Percentiles rank a stretch among this genome's conserved stretches.
Evolutionary conservation across 2,113 vertebrate species (phyloP).

Genomic region (Zosterops borbonicus): DNA sequence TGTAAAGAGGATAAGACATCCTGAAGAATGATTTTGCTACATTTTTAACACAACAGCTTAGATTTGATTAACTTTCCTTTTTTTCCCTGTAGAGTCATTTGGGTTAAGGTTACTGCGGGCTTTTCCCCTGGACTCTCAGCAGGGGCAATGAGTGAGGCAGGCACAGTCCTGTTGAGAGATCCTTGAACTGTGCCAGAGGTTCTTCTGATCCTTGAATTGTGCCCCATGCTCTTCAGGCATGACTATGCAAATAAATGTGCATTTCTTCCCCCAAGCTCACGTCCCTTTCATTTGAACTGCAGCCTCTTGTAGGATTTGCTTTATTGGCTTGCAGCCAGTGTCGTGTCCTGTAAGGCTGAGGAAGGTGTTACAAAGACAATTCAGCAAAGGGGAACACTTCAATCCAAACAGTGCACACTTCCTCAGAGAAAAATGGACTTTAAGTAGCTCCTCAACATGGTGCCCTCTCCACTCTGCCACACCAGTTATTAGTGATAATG

Average conservation of each 20-base stretch:
- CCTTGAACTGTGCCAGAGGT: background rate
- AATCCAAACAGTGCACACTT: background rate
- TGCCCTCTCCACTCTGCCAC: background rate
- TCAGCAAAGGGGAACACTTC: background rate
- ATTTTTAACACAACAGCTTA: background rate
- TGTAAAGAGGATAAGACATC: background rate
- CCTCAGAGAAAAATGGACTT: background rate
- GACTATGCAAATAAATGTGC: conserved; percentile 15
- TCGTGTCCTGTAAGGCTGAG: background rate
- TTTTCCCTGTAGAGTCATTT: background rate
- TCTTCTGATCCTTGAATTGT: background rate
- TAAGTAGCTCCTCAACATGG: background rate
- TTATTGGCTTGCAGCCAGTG: background rate
- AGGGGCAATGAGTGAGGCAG: background rate
- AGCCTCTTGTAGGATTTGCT: background rate
- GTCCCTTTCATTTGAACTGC: background rate
- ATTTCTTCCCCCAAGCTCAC: background rate
- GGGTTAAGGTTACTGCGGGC: background rate
- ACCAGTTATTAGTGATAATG: background rate
- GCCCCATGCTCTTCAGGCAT: background rate
- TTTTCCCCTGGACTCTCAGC: background rate
- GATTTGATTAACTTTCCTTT: background rate
- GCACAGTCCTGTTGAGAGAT: background rate
- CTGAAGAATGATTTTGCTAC: background rate
- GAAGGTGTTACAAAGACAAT: background rate